Evolutionary conservation across 1,140 invertebrate species (phyloP).

Genomic region (Leptestheria dahalacensis): DNA sequence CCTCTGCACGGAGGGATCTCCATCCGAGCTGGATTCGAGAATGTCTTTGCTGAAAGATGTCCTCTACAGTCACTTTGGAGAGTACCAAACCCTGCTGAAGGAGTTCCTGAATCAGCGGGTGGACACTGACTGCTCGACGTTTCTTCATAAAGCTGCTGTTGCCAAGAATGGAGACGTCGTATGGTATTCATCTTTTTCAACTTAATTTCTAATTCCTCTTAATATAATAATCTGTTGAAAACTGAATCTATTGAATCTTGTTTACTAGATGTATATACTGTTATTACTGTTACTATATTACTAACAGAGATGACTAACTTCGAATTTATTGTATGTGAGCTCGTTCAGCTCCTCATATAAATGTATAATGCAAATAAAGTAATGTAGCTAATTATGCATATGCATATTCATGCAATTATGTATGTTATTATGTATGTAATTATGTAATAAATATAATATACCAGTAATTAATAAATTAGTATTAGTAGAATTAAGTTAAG

Average conservation of each 20-base stretch:
- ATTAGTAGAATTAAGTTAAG: background rate
- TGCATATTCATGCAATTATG: too few relatives aligned
- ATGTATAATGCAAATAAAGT: too few relatives aligned
- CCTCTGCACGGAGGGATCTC: conserved; percentile 24
- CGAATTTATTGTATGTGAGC: too few relatives aligned
- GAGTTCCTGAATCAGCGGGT: conserved; percentile 33
- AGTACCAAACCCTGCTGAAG: conserved; percentile 8
- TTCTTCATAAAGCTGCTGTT: conserved; percentile 54
- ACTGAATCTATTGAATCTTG: too few relatives aligned
- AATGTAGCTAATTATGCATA: too few relatives aligned
- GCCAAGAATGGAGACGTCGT: conserved; percentile 33
- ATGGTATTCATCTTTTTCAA: background rate
- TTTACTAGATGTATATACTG: too few relatives aligned
- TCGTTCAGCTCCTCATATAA: too few relatives aligned
- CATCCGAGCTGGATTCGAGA: conserved; percentile 19
- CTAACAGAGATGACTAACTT: too few relatives aligned
- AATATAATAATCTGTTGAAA: background rate
- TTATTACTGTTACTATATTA: too few relatives aligned
- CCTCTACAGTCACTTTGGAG: conserved; percentile 14
- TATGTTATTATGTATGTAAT: too few relatives aligned
- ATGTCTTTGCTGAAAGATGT: conserved; percentile 20
- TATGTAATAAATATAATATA: too few relatives aligned
- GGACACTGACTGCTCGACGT: conserved; percentile 33
- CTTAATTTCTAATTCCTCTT: background rate
- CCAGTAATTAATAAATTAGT: too few relatives aligned